phyloP scores from a whole-genome alignment of 2,888 invertebrate genomes.

The Platycnemis pennipes region DNA sequence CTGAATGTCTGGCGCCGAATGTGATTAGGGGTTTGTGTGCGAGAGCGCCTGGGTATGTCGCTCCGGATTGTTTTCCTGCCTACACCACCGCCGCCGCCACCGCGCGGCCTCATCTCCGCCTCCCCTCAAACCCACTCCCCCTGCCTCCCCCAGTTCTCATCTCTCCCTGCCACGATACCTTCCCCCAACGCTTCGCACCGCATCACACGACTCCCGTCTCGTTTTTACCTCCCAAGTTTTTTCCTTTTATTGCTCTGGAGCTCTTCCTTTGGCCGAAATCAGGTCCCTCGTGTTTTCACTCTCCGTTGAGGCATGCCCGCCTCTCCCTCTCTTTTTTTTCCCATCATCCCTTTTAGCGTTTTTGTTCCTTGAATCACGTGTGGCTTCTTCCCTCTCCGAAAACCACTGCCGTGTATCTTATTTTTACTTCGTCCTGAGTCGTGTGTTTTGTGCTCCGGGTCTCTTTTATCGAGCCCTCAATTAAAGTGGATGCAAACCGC shows the following conservation, averaged over 20 bases:
- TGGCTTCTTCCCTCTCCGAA: background rate
- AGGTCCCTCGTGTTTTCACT: background rate
- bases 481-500: background rate
- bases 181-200: background rate
- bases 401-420: background rate
- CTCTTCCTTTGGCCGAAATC: background rate
- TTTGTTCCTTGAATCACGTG: background rate
- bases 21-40: slow-evolving; percentile 60
- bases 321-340: background rate
- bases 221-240: background rate
- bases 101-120: background rate
- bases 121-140: background rate
- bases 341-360: background rate
- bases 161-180: background rate
- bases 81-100: background rate
- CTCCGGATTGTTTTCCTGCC: slow-evolving; percentile 43
- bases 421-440: background rate
- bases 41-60: slow-evolving; percentile 33
- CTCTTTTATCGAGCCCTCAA: background rate
- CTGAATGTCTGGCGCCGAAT: slow-evolving; percentile 26
- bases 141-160: background rate
- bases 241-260: no score
- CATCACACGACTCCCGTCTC: background rate
- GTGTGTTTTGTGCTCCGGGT: background rate
- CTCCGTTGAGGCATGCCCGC: background rate